A percentile compares a stretch with the other conserved stretches of the same genome.
Conservation (phyloP, 2,113 vertebrate genomes). For the Peromyscus polionotus region DNA sequence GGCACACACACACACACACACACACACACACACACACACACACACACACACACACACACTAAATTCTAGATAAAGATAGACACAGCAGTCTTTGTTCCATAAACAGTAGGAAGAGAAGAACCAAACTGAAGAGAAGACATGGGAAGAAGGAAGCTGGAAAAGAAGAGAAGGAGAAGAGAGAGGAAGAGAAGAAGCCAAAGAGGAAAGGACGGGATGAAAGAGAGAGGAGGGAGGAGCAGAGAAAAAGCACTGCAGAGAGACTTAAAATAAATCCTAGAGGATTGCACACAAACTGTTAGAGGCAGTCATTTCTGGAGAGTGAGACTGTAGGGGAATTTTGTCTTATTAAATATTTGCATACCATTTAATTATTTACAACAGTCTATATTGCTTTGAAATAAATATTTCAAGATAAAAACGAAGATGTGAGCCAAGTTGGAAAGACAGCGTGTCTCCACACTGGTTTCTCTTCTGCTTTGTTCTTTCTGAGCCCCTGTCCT, state of each 20-base stretch:
- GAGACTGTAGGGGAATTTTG: neutral
- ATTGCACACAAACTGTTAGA: neutral
- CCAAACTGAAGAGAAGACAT: neutral
- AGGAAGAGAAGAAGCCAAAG: neutral
- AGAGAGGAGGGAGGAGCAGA: neutral
- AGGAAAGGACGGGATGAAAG: neutral
- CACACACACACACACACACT: neutral
- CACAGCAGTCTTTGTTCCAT: neutral
- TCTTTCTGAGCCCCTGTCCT: neutral
- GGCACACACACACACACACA: neutral
- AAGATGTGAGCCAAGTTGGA: constrained; percentile 49
- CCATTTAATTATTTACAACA: constrained; percentile 38
- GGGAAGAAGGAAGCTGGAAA: neutral
- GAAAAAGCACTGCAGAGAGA: neutral
- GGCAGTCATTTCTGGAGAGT: neutral
- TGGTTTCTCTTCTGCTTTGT: constrained; percentile 20
- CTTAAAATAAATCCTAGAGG: neutral
- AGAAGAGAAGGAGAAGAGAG: neutral
- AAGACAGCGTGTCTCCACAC: neutral
- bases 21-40: neutral
- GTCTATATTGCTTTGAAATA: constrained; percentile 32
- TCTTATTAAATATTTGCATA: constrained; percentile 33
- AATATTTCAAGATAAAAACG: constrained; percentile 56
- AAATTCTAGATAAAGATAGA: neutral
- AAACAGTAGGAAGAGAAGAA: neutral